A percentile compares a stretch with the other conserved stretches of the same genome.
These are phyloP conservation scores for Schrankia costaestrigalis DNA, from an alignment of 2,888 invertebrate genomes.

Conservation along the genomic window DNA sequence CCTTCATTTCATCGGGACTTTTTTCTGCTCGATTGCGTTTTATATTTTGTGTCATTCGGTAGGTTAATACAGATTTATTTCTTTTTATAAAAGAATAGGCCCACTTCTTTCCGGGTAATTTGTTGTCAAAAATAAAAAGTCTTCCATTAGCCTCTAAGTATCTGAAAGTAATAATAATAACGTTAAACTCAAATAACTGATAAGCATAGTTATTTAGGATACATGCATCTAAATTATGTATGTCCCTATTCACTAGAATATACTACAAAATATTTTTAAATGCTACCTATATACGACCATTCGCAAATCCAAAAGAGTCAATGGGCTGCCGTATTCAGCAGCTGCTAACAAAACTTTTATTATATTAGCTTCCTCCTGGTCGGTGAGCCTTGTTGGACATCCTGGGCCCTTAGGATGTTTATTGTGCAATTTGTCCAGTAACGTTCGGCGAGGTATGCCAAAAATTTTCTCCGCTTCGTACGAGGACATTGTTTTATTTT, in stretches of 20 bases:
- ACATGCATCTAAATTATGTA: too few relatives aligned
- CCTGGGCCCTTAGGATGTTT: constrained; percentile 7
- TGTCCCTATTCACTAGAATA: too few relatives aligned
- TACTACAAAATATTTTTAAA: neutral
- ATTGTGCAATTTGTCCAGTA: constrained; percentile 18
- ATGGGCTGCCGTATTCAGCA: neutral
- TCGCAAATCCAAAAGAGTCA: neutral
- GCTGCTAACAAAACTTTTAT: neutral
- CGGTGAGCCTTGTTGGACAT: neutral
- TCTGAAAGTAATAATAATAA: too few relatives aligned
- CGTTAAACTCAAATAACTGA: neutral
- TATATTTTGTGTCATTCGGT: neutral
- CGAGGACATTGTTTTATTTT: constrained; percentile 13
- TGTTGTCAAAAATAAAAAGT: neutral
- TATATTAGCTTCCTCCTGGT: neutral
- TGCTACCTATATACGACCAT: neutral
- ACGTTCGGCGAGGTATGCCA: constrained; percentile 23
- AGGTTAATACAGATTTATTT: too few relatives aligned
- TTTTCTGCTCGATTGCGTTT: neutral
- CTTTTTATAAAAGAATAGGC: too few relatives aligned
- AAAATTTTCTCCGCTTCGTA: constrained; percentile 22
- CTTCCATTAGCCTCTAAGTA: constrained; percentile 2
- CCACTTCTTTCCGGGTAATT: neutral
- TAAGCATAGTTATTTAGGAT: too few relatives aligned
- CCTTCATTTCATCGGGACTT: constrained; percentile 1